Evolutionary conservation across 2,888 invertebrate species (phyloP).

Genomic region (Ptilodon capucinus): DNA sequence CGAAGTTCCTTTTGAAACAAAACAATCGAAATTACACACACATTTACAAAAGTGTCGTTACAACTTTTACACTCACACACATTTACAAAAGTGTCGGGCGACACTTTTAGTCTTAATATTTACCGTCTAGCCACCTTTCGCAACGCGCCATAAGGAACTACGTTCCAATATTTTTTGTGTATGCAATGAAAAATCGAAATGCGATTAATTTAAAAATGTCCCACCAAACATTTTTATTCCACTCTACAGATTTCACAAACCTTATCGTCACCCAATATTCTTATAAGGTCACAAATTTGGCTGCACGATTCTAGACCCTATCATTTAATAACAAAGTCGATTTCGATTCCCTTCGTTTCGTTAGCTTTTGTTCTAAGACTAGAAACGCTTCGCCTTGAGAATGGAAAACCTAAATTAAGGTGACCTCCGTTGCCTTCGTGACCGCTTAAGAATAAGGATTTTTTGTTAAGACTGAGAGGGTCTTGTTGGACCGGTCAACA

Average conservation of each 20-base stretch:
- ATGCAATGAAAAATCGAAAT: no score
- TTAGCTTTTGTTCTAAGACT: slow-evolving; percentile 65
- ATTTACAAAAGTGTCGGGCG: no score
- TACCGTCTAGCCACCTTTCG: no score
- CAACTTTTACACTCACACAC: no score
- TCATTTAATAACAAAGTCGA: slow-evolving; percentile 36
- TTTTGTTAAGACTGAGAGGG: slow-evolving; percentile 29
- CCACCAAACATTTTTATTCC: slow-evolving; percentile 7
- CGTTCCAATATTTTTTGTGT: no score
- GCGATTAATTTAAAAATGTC: no score
- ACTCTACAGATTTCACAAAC: slow-evolving; percentile 44
- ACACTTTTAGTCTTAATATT: no score
- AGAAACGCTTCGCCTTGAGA: slow-evolving; percentile 59
- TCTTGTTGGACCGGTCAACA: slow-evolving; percentile 43
- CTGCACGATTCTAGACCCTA: slow-evolving; percentile 46
- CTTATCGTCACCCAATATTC: slow-evolving; percentile 60
- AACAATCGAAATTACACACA: no score
- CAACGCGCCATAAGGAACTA: no score
- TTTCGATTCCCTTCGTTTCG: slow-evolving; percentile 27
- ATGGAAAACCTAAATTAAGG: slow-evolving; percentile 56
- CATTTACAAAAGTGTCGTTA: no score
- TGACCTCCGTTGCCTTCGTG: slow-evolving; percentile 45
- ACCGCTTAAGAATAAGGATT: slow-evolving; percentile 29
- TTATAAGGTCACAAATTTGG: slow-evolving; percentile 45
- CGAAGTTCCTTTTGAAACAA: no score